phyloP scores from a whole-genome alignment of 2,113 vertebrate species.

The Natator depressus region DNA sequence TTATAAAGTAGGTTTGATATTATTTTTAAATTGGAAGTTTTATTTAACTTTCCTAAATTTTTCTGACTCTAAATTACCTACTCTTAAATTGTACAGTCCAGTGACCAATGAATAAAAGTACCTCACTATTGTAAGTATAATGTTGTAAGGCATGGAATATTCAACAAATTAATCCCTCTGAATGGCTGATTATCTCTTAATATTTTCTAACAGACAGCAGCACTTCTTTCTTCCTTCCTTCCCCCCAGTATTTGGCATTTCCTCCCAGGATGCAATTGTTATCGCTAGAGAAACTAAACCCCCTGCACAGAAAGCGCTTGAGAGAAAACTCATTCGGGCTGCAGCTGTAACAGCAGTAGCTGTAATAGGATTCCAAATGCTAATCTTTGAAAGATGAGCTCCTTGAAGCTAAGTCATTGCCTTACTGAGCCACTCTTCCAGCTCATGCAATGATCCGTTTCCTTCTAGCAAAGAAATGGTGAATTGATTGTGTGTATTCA shows the following conservation, averaged over 20 bases:
- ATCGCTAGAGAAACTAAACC: not conserved
- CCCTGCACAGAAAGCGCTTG: not conserved
- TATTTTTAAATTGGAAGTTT: not conserved
- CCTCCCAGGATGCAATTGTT: not conserved
- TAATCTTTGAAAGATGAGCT: not conserved
- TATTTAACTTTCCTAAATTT: not conserved
- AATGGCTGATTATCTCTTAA: not conserved
- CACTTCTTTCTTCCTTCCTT: not conserved
- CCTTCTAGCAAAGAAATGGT: slow-evolving; percentile 13
- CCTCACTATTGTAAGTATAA: too few species aligned
- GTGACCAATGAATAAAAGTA: not conserved
- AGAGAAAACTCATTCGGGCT: not conserved
- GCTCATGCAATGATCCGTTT: not conserved
- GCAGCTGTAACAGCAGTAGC: not conserved
- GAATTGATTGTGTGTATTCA: not conserved
- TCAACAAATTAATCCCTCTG: not conserved
- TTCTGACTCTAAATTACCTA: not conserved
- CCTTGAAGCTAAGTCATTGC: not conserved
- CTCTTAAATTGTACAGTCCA: not conserved
- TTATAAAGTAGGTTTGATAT: not conserved
- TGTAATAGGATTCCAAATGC: not conserved
- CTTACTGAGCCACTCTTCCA: slow-evolving; percentile 7
- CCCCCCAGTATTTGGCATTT: not conserved
- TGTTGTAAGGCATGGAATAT: not conserved
- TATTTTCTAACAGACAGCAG: not conserved